phyloP scores from a whole-genome alignment of 2,888 invertebrate genomes.

The Piscicola geometra region DNA sequence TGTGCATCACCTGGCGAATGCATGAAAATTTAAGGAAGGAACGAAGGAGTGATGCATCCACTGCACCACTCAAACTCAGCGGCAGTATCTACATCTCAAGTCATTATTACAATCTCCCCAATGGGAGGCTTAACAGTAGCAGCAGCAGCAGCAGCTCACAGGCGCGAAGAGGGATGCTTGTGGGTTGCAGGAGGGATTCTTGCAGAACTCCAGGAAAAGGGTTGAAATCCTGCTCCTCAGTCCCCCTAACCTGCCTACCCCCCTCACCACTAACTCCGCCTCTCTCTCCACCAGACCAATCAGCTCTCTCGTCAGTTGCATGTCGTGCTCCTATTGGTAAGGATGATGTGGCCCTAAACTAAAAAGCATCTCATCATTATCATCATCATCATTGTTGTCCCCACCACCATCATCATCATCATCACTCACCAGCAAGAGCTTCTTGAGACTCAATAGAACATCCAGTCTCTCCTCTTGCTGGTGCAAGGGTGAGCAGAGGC shows the following conservation, averaged over 20 bases:
- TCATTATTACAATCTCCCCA: too few species aligned
- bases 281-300: conserved; percentile 68
- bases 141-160: conserved; percentile 49
- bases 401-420: not conserved
- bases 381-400: not conserved
- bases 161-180: conserved; percentile 55
- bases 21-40: too few species aligned
- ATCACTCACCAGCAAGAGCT: conserved; percentile 60
- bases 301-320: conserved; percentile 58
- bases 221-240: conserved; percentile 66
- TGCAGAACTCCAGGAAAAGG: conserved; percentile 57
- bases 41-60: too few species aligned
- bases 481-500: conserved; percentile 62
- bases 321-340: conserved; percentile 55
- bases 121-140: too few species aligned
- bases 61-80: too few species aligned
- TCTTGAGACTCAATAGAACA: conserved; percentile 67
- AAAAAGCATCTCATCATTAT: not conserved
- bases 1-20: too few species aligned
- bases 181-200: conserved; percentile 57
- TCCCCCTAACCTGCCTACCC: conserved; percentile 63
- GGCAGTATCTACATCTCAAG: too few species aligned
- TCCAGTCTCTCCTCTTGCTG: conserved; percentile 67
- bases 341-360: not conserved
- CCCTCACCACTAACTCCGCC: conserved; percentile 66